Evolutionary conservation across 1,140 invertebrate species (phyloP), one percentile per base, ranked within the genome.

Genomic region (Cotesia chilonis): DNA sequence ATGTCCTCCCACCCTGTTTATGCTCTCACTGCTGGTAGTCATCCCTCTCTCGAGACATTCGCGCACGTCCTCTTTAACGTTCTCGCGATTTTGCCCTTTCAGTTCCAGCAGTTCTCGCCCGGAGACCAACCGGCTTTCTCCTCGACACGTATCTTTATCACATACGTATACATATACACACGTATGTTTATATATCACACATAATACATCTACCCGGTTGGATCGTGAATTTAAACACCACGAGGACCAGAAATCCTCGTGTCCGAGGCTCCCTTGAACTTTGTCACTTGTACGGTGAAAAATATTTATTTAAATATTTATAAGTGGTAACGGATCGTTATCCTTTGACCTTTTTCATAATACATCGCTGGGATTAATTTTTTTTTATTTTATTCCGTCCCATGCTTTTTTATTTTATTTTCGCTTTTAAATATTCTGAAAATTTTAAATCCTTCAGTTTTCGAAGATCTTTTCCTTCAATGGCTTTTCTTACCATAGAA

Each of bases 71-170:
- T 74, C 74, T 71, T 74, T 67, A 69, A 61, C 74, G 64, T 75
- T 76, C 76, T 76, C 78, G 75, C 75, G 77, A 68, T 75, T 70
- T 79, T 70, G 68, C 74, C 63, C 65, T 75, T 77, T 85, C 80
- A 84, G 82, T 82, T 82, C 80, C 81, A 79, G 77, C 77, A 84
- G 82, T 82, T 82, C 80, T 82, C 80, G 77, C 77, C 79, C 78
- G 82, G 83, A 82, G 79, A 80, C 75, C 81, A 77, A 77, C 74
- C 81, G 79, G 54, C 20, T n/a, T 70, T 38, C 51, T 57, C 61
- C 61, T 64, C n/a, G 20, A 70, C 35, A 51, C 66, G 54, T 28
- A 35, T 66, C 6, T 35, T 36, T 57, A 10, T 28, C 28, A 28
- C 28, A 28, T 28, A 28, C 28, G 28, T 38, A 12, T 54, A 36